Base-by-base conservation (phyloP, 2,888 invertebrate genomes). In the Pseudanteris insignis region DNA sequence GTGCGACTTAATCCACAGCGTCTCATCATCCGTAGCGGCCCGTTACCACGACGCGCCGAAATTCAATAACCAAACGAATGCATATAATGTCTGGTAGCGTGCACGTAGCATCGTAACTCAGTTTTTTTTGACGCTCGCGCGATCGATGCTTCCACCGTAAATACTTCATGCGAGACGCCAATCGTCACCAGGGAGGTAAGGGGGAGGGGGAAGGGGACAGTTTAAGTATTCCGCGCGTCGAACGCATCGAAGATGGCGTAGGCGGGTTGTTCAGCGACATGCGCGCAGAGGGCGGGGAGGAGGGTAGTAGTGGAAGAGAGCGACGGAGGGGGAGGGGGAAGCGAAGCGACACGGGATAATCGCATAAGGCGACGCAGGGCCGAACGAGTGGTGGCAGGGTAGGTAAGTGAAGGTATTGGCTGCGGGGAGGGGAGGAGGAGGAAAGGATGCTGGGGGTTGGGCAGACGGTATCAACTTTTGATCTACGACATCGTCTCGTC, bases 71-170 rank as follows among this genome's bases (percentile, higher is more conserved):
- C 26, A 7, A 10, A n/a, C 13, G 24, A 29, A 29, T 15, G 33
- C 32, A 54, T 30, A 47, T 57, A 57, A 57, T 57, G 43, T 36
- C 40, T 34, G 18, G 54, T 26, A 18, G 1, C 9, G 15, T 34
- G 25, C 75, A 76, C 75, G 74, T 74, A 75, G 68, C 65, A 48
- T 65, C 70, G 75, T 78, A 78, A 78, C 73, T 78, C 73, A 75
- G 71, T 77, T 78, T 77, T 18, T 6, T 18, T 18, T 6, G 4
- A 18, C 18, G 18, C 18, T 6, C 18, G 4, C 61, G 68, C 70
- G 74, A 75, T 75, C 74, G 74, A 60, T 59, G 62, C 33, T 71
- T 73, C 70, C 70, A 6, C 18, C 53, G 70, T 69, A 74, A 78
- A 77, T 78, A 76, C 75, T 75, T 78, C 77, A 78, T 76, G 76